Evolutionary conservation across 1,140 invertebrate genomes (phyloP).

Genomic region (Aricia agestis): DNA sequence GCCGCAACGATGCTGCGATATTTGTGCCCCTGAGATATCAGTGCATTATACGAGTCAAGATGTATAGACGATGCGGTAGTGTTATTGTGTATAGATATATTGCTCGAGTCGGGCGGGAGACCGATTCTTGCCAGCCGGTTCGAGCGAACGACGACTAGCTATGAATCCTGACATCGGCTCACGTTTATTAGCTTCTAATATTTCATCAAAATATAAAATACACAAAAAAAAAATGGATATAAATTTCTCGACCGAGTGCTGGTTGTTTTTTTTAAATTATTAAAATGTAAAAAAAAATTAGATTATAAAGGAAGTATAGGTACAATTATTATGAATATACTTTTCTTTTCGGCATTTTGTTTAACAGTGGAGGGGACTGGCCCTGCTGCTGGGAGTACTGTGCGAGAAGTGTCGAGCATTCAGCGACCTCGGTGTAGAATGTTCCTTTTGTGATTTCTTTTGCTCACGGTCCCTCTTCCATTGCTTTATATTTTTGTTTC

Average conservation of each 20-base stretch:
- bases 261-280: constrained; percentile 74
- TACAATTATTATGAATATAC: constrained; percentile 77
- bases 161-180: constrained; percentile 76
- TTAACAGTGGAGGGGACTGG: constrained; percentile 64
- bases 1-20: constrained; percentile 69
- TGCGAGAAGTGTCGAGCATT: constrained; percentile 40
- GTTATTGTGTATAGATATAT: constrained; percentile 71
- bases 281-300: constrained; percentile 76
- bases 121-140: constrained; percentile 63
- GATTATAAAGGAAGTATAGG: constrained; percentile 75
- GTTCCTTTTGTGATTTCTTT: constrained; percentile 68
- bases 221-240: constrained; percentile 74
- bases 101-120: constrained; percentile 63
- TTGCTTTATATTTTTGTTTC: constrained; percentile 69
- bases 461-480: constrained; percentile 69
- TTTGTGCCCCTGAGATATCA: constrained; percentile 72
- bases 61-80: constrained; percentile 68
- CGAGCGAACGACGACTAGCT: constrained; percentile 74
- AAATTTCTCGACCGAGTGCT: constrained; percentile 75
- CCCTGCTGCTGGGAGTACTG: constrained; percentile 49
- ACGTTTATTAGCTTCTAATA: constrained; percentile 76
- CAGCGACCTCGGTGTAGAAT: constrained; percentile 44
- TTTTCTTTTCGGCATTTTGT: constrained; percentile 73
- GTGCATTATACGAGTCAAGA: constrained; percentile 71
- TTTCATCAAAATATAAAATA: constrained; percentile 76